Evolutionary conservation across 2,113 vertebrate species (phyloP), one percentile per base, ranked within the genome.

Genomic region (Phyllopteryx taeniolatus): DNA sequence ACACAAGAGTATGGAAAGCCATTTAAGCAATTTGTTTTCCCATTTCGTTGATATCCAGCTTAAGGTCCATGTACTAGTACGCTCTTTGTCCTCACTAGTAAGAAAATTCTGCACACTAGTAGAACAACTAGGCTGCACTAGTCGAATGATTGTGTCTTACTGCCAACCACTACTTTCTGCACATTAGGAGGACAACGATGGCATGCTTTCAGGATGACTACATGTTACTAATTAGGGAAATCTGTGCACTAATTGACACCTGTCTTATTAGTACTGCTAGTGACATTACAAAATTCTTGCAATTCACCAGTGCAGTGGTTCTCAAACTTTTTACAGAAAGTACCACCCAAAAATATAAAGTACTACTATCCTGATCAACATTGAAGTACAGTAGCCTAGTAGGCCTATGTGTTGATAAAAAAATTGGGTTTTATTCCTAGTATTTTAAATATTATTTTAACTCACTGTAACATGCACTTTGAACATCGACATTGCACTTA

Each of bases 1-100:
- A 83, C 59, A 71, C 70, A 72, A 67, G 57, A 62, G 15, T 60
- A 33, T 31, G 57, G 27, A 15, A 56, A 60, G 31, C 5, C 14
- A 10, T 57, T 22, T 10, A 5, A 60, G 27, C 56, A 27, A 6
- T 31, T 31, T 59, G 5, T 60, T 33, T 15, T 6, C 35, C 35
- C 35, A 31, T 17, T 6, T 17, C 14, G 5, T 60, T 56, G 20
- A 22, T 56, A 56, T n/a, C 20, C 20, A 9, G 8, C n/a, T 22
- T 22, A 56, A n/a, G 9, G 20, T 54, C 20, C 20, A n/a, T n/a
- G 53, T 54, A 54, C 53, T n/a, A 10, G n/a, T 4, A 56, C 49
- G 17, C 5, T 51, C 49, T 49, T 17, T 49, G 20, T 54, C 51
- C 19, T 54, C 20, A 20, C 4, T 20, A 53, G 51, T 27, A 27